phyloP scores from a whole-genome alignment of 92 coral and sea anemone species.

The Porites lobata region DNA sequence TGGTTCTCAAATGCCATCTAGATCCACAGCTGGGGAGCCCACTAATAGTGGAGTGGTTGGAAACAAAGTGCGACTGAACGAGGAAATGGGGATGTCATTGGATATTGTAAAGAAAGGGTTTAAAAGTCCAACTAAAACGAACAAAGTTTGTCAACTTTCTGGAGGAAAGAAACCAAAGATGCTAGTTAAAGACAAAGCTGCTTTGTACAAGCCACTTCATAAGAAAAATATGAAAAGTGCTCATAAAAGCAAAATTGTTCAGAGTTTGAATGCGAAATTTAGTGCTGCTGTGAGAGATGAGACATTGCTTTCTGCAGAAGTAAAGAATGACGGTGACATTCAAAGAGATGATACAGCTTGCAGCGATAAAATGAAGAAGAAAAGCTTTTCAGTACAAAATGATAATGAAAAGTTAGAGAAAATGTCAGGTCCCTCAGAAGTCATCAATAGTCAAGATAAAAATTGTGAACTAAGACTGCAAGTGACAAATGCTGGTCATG shows the following conservation, averaged over 20 bases:
- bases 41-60: background rate
- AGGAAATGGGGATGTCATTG: background rate
- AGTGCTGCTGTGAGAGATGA: background rate
- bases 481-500: constrained; percentile 9
- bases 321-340: background rate
- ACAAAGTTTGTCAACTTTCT: background rate
- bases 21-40: background rate
- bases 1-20: background rate
- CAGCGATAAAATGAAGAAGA: background rate
- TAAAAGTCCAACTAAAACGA: constrained; percentile 28
- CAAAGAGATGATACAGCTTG: background rate
- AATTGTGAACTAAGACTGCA: background rate
- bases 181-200: constrained; percentile 12
- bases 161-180: background rate
- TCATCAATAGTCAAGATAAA: background rate
- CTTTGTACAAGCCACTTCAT: background rate
- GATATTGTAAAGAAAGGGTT: background rate
- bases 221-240: constrained; percentile 2
- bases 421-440: background rate
- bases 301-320: background rate
- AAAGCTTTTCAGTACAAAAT: background rate
- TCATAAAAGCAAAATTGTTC: constrained; percentile 33
- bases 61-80: background rate
- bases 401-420: background rate
- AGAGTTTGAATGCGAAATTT: constrained; percentile 29